Evolutionary conservation across 2,888 invertebrate genomes (phyloP).

Genomic region (Alitta virens): DNA sequence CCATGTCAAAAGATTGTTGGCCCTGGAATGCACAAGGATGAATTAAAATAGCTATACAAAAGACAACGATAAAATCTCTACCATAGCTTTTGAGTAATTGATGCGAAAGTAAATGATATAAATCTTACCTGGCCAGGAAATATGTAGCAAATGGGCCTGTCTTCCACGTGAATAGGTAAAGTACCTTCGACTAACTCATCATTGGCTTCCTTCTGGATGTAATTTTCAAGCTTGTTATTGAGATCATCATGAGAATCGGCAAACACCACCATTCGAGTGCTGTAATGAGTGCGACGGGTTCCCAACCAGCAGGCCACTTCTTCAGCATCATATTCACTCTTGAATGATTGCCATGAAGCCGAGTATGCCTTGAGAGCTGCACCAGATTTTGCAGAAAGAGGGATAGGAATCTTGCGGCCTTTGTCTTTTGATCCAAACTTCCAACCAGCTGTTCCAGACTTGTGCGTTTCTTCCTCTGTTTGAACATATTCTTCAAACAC

Average conservation of each 20-base stretch:
- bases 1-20: slow-evolving; percentile 26
- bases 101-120: too few relatives aligned
- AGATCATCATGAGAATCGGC: slow-evolving; percentile 17
- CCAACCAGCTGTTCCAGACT: slow-evolving; percentile 18
- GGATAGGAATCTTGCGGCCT: slow-evolving; percentile 11
- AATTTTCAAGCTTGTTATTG: slow-evolving; percentile 7
- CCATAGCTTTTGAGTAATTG: too few relatives aligned
- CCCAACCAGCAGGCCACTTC: slow-evolving; percentile 18
- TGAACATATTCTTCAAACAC: slow-evolving; percentile 23
- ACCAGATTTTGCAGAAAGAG: slow-evolving; percentile 21
- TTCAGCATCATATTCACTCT: slow-evolving; percentile 18
- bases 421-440: slow-evolving; percentile 10
- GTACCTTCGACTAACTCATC: slow-evolving; percentile 15
- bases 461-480: not conserved
- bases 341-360: slow-evolving; percentile 11
- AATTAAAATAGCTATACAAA: not conserved
- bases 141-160: slow-evolving; percentile 20
- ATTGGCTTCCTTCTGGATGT: slow-evolving; percentile 5
- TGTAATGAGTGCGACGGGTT: slow-evolving; percentile 16
- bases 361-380: slow-evolving; percentile 15
- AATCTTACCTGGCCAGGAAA: slow-evolving; percentile 19
- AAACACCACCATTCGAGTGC: slow-evolving; percentile 12
- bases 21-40: slow-evolving; percentile 5
- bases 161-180: not conserved
- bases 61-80: too few relatives aligned